Base-by-base conservation (phyloP, 2,888 invertebrate species). In the Petrolisthes cinctipes region DNA sequence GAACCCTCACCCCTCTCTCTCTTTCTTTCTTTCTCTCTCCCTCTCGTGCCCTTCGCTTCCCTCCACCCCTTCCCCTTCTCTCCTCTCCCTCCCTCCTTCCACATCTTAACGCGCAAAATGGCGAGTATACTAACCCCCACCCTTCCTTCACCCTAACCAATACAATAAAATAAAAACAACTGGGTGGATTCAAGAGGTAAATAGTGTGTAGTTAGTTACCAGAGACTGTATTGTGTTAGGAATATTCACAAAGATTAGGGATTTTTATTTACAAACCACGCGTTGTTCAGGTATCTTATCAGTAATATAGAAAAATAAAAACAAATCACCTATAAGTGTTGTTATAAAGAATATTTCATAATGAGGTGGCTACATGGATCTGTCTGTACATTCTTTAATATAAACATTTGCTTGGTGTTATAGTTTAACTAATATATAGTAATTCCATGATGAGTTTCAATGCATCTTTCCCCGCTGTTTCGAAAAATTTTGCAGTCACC, bases 31-130 rank as follows among this genome's bases (percentile, higher is more conserved):
- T 57, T 14, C 17, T 37, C 20, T n/a, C 79, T 56, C 23, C 80
- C 57, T 9, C 54, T 14, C 23, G 53, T 54, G 53, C 79, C 54
- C 6, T 54, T 11, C 53, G 53, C 53, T 20, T 23, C 80, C 53
- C 53, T 53, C 23, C 78, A 20, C 14, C 76, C 78, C 53, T 53
- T 53, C 78, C 20, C 23, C 76, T 51, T 7, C 20, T 37, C 76
- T 51, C 76, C 14, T 7, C 54, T 54, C 78, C 54, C 78, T 78
- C 54, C 61, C 61, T 61, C 61, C 61, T 17, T 61, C 61, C 17
- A 37, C 11, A 61, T 61, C 61, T 61, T 61, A 78, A 80, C 80
- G 56, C 80, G 80, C 80, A 80, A 80, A 80, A 80, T 80, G 80
- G 80, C 80, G 80, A 56, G 7, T 23, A 80, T 9, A 61, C 11